phyloP scores from a whole-genome alignment of 1,140 invertebrate genomes.

The Caenorhabditis briggsae region DNA sequence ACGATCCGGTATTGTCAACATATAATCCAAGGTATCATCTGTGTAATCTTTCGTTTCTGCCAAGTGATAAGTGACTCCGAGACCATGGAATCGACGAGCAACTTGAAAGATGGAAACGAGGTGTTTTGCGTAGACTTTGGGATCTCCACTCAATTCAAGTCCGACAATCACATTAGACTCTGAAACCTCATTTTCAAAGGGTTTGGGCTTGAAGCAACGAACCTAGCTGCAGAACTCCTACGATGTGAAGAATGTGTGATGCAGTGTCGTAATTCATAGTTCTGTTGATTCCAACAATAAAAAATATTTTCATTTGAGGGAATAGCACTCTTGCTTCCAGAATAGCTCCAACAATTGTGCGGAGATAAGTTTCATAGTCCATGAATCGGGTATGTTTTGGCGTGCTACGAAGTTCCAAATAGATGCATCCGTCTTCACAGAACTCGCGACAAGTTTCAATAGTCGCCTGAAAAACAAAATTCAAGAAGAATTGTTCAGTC shows the following conservation, averaged over 20 bases:
- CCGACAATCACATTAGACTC: slow-evolving; percentile 48
- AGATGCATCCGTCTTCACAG: slow-evolving; percentile 43
- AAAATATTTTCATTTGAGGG: slow-evolving; percentile 11
- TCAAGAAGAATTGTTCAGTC: neutral
- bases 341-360: neutral
- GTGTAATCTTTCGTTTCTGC: neutral
- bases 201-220: too few relatives aligned
- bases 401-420: slow-evolving; percentile 60
- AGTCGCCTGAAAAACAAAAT: slow-evolving; percentile 38
- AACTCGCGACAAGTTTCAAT: slow-evolving; percentile 40
- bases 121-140: neutral
- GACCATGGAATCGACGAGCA: slow-evolving; percentile 49
- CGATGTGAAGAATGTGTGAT: neutral
- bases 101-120: neutral
- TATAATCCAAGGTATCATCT: slow-evolving; percentile 46
- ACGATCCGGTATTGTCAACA: slow-evolving; percentile 54
- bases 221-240: neutral
- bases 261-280: slow-evolving; percentile 25
- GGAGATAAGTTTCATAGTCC: slow-evolving; percentile 40
- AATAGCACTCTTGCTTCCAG: neutral
- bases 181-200: neutral
- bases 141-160: slow-evolving; percentile 56
- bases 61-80: slow-evolving; percentile 56
- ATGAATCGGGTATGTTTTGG: slow-evolving; percentile 54
- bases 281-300: slow-evolving; percentile 57